Evolutionary conservation across 1,140 invertebrate species (phyloP), one percentile per base, ranked within the genome.

Genomic region (Hylaeus anthracinus): DNA sequence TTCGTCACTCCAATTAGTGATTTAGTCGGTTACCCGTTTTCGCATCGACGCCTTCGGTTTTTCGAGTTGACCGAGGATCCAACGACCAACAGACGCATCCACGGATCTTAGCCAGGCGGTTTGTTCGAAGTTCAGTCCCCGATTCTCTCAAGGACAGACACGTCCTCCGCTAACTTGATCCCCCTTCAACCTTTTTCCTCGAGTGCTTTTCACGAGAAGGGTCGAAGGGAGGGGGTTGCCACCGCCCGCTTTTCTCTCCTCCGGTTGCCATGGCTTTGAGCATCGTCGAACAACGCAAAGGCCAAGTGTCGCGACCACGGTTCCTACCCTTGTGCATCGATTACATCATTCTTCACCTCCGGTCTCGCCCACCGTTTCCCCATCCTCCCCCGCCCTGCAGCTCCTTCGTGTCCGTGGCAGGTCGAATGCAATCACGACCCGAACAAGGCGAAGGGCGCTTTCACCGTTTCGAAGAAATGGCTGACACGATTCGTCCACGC

Each of bases 141-240:
- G 85, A 78, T 63, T 82, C 66, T 77, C 74, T 65, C 80, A 86
- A 86, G 85, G 81, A 86, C 85, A 56, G 64, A 74, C 81, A 80
- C 76, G 76, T 79, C 75, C 70, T 70, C 56, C 58, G 67, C 78
- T 86, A 86, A 83, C 84, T 83, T 48, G 72, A 67, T 60, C 26
- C 45, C 69, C 70, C 69, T 86, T 80, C 74, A 72, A 64, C 64
- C 76, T 86, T 83, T 83, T 56, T 74, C 79, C 58, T 70, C 65
- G 65, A 64, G 65, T 45, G 56, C 79, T 81, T 76, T 69, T 51
- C 45, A 15, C 61, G 39, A 58, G 9, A 41, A 56, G 72, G 56
- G 41, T 41, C 5, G n/a, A n/a, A 66, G 14, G 51, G n/a, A 37
- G 56, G 48, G 56, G 9, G n/a, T 1, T 3, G 0, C 1, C 15